Base-by-base conservation (phyloP, 1,140 invertebrate genomes). In the Magallana angulata region DNA sequence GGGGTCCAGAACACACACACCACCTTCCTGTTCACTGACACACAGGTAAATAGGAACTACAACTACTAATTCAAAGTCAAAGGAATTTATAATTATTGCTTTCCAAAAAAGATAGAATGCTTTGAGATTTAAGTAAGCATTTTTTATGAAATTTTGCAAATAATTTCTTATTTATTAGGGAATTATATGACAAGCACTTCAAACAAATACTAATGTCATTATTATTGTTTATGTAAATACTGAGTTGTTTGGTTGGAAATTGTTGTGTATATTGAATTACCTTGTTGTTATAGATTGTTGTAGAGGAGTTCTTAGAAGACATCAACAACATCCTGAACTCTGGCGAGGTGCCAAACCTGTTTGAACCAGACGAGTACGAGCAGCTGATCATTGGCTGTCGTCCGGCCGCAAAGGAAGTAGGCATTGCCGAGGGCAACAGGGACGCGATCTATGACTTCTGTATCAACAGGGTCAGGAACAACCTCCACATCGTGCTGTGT, bases 291-390 rank as follows among this genome's bases (percentile, higher is more conserved):
- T 84, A 95, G 94, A 97, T 98, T 82, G 96, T 96, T 0, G 97
- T 97, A 57, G 97, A 98, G 92, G 96, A 96, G 62, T 98, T 98
- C 94, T 95, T 98, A n/a, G 97, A 98, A 94, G 97, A 98, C 92
- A 97, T 98, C 36, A 98, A 98, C 92, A 98, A 98, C 92, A 97
- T 98, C 76, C 91, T 95, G 7, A 95, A 95, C 90, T 95, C 94
- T 87, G 94, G 95, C 64, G 95, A 95, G 90, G 95, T 95, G 16
- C 94, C 95, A 68, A 95, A 93, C 89, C 90, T 95, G 85, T 95
- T 95, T 94, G 97, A 98, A 92, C 96, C 97, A 0, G 97, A 98
- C 90, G 97, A 98, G 89, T 97, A 97, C 91, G 97, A 98, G 92
- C 97, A 97, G 92, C 96, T 97, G 0, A 97, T 98, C 85, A 96